Base-by-base conservation (phyloP, 2,888 invertebrate genomes). In the Trypoxylon attenuatum region DNA sequence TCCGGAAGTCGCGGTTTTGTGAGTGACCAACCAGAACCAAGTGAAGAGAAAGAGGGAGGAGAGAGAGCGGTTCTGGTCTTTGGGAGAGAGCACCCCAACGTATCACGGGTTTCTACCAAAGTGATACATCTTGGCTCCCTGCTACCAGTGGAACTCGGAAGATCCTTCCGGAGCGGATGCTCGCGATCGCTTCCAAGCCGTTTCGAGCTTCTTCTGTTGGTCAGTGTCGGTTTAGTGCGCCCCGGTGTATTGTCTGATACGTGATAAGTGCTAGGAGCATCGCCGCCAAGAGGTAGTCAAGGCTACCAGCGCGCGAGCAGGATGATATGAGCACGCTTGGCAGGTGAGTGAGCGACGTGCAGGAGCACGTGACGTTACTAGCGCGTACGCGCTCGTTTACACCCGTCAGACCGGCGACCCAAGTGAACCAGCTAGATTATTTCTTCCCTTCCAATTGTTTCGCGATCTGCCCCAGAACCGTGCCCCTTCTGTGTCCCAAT, bases 301-400 rank as follows among this genome's bases (percentile, higher is more conserved):
- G 55, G 66, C 71, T 74, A 74, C 74, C 74, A 69, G 69, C 74
- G 66, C 76, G 72, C 80, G 76, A 75, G 77, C 83, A 84, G 79
- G 78, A 86, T 86, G 84, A 84, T 83, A 87, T 86, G 86, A 87
- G 85, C 84, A 83, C 85, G 80, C 79, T 85, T 79, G 82, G 82
- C 82, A 86, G 86, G 86, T 86, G 85, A 86, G 86, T 85, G 69
- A 61, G 41, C 10, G 33, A 49, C 49, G 55, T 52, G 49, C n/a
- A n/a, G 55, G 62, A 64, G 42, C 73, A 73, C 73, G 73, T 73
- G 73, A 65, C 65, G 52, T 39, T 41, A 52, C 52, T 49, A 19
- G 4, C n/a, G n/a, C 4, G 33, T 33, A 10, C 33, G 4, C 33
- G 1, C 2, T 27, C 33, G n/a, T n/a, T n/a, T n/a, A n/a, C n/a